These are phyloP conservation scores for Ricordea florida DNA, from an alignment of 92 coral and sea anemone species.

Conservation along the genomic window DNA sequence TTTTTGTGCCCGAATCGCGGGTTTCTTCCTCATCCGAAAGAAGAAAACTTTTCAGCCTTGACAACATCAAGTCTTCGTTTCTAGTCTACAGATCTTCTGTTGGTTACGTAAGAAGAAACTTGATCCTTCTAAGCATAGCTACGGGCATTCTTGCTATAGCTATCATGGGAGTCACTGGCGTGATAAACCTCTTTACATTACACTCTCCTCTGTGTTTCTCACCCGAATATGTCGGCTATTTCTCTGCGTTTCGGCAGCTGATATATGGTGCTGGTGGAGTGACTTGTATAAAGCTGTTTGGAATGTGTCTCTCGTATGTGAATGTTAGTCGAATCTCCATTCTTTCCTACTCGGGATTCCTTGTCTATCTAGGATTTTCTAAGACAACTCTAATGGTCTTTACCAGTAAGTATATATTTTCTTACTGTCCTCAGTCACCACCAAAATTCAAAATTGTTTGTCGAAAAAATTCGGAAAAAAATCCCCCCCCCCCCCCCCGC, in stretches of 20 bases:
- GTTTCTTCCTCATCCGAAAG: neutral
- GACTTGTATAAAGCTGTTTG: conserved; percentile 55
- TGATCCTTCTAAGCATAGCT: conserved; percentile 41
- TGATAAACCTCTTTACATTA: conserved; percentile 44
- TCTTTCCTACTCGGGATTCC: conserved; percentile 34
- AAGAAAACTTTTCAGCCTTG: conserved; percentile 55
- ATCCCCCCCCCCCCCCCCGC: no score
- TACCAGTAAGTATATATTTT: conserved; percentile 43
- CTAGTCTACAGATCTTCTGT: conserved; percentile 24
- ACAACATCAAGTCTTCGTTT: conserved; percentile 48
- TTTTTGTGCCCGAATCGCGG: conserved; percentile 81
- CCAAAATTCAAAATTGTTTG: neutral
- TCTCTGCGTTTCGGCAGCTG: conserved; percentile 51
- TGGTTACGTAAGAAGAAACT: conserved; percentile 39
- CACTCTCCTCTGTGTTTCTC: conserved; percentile 76
- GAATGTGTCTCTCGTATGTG: conserved; percentile 47
- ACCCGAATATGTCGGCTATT: conserved; percentile 68
- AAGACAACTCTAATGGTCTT: conserved; percentile 30
- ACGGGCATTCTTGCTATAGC: conserved; percentile 7
- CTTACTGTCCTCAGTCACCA: neutral
- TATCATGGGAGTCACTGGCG: conserved; percentile 23
- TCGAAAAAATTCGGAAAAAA: neutral
- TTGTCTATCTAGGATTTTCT: conserved; percentile 50
- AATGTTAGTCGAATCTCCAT: conserved; percentile 59
- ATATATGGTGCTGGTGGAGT: conserved; percentile 69